Base-by-base conservation (phyloP, 2,888 invertebrate species). In the Zygothrica quintamaculata region DNA sequence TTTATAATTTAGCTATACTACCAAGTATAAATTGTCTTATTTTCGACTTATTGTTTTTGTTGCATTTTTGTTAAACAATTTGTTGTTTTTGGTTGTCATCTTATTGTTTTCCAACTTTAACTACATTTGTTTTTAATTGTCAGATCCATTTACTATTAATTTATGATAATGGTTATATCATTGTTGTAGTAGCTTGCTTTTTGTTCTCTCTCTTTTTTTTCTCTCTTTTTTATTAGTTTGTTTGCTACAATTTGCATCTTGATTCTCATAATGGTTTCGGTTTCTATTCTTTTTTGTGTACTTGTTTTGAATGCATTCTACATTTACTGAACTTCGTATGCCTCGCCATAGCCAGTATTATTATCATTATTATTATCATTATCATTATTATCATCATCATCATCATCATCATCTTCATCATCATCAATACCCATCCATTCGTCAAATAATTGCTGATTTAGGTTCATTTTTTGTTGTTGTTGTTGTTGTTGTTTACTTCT, bases 21-120 rank as follows among this genome's bases (percentile, higher is more conserved):
- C 66, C 79, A 66, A 74, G 65, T 71, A 71, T 71, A 69, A 75
- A 69, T 68, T 66, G 77, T 59, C 74, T 74, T 79, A 72, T 74
- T 79, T 79, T 34, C 79, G 78, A 79, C 79, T 82, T 79, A 82
- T 79, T 79, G 82, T 82, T 78, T 77, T 66, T 42, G 61, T 81
- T 80, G 53, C 81, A 77, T 51, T 68, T 71, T 65, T 73, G 44
- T 67, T 68, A 74, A 67, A 53, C 61, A 58, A 59, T 68, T 70
- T 76, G 59, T 74, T 71, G 59, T 74, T 71, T 82, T 79, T 79
- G 82, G 79, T 79, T 79, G 59, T 47, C 47, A 16, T 26, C 47
- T 65, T 31, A 51, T 61, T 33, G 37, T 48, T 57, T 7, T 18
- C 51, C 43, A 46, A 44, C 60, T 53, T 51, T 9, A 31, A 33